phyloP scores from a whole-genome alignment of 2,113 vertebrate species.

The Psilopogon haemacephalus region DNA sequence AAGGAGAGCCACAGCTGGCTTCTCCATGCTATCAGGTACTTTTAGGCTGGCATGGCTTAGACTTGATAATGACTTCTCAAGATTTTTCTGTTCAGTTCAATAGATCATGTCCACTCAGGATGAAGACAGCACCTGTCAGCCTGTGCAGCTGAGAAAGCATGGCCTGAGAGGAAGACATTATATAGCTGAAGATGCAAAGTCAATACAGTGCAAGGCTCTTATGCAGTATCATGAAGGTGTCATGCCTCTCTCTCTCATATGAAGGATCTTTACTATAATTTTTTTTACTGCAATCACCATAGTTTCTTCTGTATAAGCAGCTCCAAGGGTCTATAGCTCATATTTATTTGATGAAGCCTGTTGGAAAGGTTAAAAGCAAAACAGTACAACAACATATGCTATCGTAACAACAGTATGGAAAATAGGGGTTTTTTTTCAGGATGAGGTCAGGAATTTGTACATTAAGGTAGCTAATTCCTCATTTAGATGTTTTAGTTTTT shows the following conservation, averaged over 20 bases:
- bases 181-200: not conserved
- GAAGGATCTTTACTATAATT: not conserved
- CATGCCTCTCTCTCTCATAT: not conserved
- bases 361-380: not conserved
- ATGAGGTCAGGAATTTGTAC: not conserved
- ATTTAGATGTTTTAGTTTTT: not conserved
- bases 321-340: not conserved
- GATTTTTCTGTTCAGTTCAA: not conserved
- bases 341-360: not conserved
- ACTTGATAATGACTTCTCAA: too few species aligned
- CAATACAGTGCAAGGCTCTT: not conserved
- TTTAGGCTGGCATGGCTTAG: not conserved
- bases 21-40: not conserved
- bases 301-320: not conserved
- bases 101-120: not conserved
- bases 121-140: not conserved
- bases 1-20: not conserved
- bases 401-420: not conserved
- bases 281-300: not conserved
- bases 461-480: not conserved
- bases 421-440: not conserved
- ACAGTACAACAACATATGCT: not conserved
- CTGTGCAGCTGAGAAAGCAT: not conserved
- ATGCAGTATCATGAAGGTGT: not conserved
- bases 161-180: not conserved